Percentiles rank a stretch among this genome's conserved stretches.
Evolutionary conservation across 2,888 invertebrate genomes (phyloP).

Genomic region (Andricus curvator): DNA sequence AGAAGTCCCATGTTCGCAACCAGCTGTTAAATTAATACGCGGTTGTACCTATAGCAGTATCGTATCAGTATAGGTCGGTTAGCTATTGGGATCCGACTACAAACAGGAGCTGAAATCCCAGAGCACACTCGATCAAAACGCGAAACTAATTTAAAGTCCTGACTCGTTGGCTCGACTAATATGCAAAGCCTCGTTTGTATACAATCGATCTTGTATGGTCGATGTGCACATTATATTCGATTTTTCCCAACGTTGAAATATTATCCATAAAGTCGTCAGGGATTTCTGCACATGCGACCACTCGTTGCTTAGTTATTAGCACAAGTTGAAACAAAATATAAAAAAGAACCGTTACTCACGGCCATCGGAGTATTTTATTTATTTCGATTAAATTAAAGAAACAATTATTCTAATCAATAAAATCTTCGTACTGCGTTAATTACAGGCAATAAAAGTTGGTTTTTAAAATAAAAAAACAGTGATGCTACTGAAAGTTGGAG

Average conservation of each 20-base stretch:
- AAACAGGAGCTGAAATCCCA: conserved; percentile 47
- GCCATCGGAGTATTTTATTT: no score
- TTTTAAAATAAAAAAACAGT: background rate
- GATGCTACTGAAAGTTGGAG: background rate
- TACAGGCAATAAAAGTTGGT: background rate
- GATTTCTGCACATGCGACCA: background rate
- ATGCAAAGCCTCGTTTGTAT: conserved; percentile 10
- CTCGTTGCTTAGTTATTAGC: background rate
- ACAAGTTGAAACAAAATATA: no score
- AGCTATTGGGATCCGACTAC: conserved; percentile 43
- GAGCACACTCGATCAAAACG: conserved; percentile 56
- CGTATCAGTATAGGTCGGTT: conserved; percentile 3
- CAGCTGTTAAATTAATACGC: conserved; percentile 19
- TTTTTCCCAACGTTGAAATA: conserved; percentile 16
- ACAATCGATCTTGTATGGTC: background rate
- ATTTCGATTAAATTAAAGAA: no score
- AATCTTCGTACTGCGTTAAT: background rate
- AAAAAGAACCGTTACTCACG: no score
- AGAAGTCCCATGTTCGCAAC: conserved; percentile 10
- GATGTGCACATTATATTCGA: background rate
- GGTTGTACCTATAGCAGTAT: background rate
- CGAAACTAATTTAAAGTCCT: conserved; percentile 61
- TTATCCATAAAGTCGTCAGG: conserved; percentile 13
- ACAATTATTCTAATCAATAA: background rate
- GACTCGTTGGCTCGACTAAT: conserved; percentile 49